Evolutionary conservation across 92 coral and sea anemone genomes (phyloP).

Genomic region (Montipora capitata): DNA sequence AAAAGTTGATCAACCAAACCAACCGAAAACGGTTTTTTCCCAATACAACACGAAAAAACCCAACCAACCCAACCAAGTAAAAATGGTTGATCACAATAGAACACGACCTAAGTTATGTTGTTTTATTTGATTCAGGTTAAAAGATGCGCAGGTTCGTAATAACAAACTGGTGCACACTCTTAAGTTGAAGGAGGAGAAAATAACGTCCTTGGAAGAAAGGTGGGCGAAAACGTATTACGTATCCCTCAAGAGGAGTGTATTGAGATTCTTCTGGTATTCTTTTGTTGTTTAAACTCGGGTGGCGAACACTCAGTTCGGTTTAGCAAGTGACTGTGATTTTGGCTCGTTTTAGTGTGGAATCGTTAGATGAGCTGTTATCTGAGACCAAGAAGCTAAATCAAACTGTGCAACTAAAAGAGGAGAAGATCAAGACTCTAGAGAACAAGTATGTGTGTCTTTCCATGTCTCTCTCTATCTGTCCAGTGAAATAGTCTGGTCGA

Average conservation of each 20-base stretch:
- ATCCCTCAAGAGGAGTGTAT: too few species aligned
- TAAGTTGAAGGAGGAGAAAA: conserved; percentile 92
- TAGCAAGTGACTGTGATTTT: too few species aligned
- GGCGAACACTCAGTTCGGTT: not conserved
- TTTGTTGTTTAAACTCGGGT: too few species aligned
- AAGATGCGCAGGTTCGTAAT: conserved; percentile 83
- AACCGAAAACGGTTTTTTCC: too few species aligned
- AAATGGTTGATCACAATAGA: too few species aligned
- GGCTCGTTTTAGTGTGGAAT: conserved; percentile 71
- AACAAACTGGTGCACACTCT: conserved; percentile 81
- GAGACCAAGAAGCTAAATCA: conserved; percentile 88
- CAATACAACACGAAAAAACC: too few species aligned
- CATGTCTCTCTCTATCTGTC: not conserved
- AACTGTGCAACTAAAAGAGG: conserved; percentile 85
- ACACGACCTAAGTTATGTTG: too few species aligned
- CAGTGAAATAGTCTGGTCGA: too few species aligned
- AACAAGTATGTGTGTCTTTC: conserved; percentile 70
- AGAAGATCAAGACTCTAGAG: conserved; percentile 84
- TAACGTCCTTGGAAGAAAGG: conserved; percentile 84
- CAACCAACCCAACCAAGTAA: too few species aligned
- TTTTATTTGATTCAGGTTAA: conserved; percentile 60
- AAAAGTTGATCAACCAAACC: too few species aligned
- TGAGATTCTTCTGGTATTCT: too few species aligned
- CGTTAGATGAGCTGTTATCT: conserved; percentile 76
- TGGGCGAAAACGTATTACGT: not conserved